A percentile compares a stretch with the other conserved stretches of the same genome.
Evolutionary conservation across 2,113 vertebrate genomes (phyloP).

Genomic region (Gulo gulo): DNA sequence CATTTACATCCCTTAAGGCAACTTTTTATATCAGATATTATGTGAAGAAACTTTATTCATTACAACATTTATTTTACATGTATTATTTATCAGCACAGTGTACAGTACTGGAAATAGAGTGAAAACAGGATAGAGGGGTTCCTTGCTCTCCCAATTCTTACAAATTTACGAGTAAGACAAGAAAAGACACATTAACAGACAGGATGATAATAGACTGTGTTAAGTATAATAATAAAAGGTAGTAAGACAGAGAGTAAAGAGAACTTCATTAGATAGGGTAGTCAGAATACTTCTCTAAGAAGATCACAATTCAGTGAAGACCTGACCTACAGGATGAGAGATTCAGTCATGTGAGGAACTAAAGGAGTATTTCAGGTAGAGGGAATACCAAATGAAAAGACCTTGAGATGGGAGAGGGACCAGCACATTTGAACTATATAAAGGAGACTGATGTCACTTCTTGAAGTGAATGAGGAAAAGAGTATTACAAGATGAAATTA

Average conservation of each 20-base stretch:
- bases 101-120: background rate
- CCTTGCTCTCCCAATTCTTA: background rate
- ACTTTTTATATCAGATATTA: background rate
- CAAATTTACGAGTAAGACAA: background rate
- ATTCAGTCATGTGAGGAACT: background rate
- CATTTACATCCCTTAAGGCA: background rate
- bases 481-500: background rate
- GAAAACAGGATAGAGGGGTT: background rate
- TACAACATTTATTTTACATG: background rate
- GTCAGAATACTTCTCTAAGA: background rate
- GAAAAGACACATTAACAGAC: background rate
- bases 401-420: background rate
- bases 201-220: background rate
- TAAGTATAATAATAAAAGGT: background rate
- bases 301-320: background rate
- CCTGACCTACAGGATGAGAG: background rate
- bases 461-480: background rate
- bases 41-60: background rate
- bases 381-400: background rate
- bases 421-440: background rate
- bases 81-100: background rate
- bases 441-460: background rate
- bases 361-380: background rate
- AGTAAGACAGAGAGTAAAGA: background rate
- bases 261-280: background rate